A percentile compares a stretch with the other conserved stretches of the same genome.
Conservation (phyloP, 1,140 invertebrate genomes). For the Hormaphis cornu region DNA sequence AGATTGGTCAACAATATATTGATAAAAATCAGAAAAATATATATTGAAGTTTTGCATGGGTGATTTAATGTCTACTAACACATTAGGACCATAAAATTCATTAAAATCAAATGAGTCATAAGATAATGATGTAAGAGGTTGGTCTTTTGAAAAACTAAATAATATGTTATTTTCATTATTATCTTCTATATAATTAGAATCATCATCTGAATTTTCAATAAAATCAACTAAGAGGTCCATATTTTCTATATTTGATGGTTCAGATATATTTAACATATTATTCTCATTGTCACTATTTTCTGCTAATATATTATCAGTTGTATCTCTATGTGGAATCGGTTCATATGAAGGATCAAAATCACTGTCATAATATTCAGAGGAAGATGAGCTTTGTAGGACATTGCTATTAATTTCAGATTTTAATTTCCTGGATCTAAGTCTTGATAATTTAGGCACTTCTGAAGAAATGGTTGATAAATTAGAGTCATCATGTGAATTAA, state of each 20-base stretch:
- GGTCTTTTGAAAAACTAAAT: not conserved
- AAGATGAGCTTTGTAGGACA: too few species aligned
- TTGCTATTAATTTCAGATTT: not conserved
- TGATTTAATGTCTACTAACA: not conserved
- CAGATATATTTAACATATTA: not conserved
- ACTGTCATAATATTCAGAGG: too few species aligned
- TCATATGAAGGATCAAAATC: not conserved
- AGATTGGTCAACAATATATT: not conserved
- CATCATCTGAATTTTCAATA: not conserved
- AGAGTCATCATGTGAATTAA: not conserved
- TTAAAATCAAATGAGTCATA: not conserved
- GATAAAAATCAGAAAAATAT: not conserved
- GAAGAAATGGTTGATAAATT: not conserved
- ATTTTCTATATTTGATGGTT: not conserved
- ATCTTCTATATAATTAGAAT: not conserved
- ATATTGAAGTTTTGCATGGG: not conserved
- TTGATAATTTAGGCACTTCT: not conserved
- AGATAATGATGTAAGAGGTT: not conserved
- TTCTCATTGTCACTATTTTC: not conserved
- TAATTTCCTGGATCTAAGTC: not conserved
- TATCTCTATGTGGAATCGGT: not conserved
- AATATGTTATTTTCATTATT: not conserved
- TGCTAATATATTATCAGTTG: not conserved
- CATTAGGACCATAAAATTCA: not conserved
- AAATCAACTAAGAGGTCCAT: not conserved